Evolutionary conservation across 2,888 invertebrate species (phyloP).

Genomic region (Asteroscopus sphinx): DNA sequence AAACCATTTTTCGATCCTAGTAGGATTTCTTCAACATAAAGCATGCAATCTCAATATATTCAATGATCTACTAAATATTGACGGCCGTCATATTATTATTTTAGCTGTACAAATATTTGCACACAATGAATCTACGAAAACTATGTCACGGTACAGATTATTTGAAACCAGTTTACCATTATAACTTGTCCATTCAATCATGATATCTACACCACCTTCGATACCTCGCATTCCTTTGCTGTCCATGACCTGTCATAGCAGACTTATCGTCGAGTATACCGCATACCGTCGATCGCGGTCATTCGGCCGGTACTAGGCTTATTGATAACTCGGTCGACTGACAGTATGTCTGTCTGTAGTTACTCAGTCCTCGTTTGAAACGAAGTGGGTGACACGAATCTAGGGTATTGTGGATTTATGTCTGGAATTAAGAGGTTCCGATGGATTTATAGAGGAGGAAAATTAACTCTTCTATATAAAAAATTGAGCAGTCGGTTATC

Average conservation of each 20-base stretch:
- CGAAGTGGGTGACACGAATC: constrained; percentile 51
- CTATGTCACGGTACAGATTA: constrained; percentile 38
- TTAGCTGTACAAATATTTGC: constrained; percentile 28
- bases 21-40: too few relatives aligned
- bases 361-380: constrained; percentile 41
- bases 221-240: constrained; percentile 40
- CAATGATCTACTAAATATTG: constrained; percentile 2
- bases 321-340: constrained; percentile 54
- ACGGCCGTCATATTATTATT: too few relatives aligned
- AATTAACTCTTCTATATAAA: too few relatives aligned
- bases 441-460: constrained; percentile 27
- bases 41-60: background rate
- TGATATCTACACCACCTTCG: constrained; percentile 31
- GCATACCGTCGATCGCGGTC: constrained; percentile 40
- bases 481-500: too few relatives aligned
- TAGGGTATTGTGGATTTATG: constrained; percentile 30
- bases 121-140: constrained; percentile 14
- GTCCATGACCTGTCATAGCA: constrained; percentile 50
- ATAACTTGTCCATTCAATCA: constrained; percentile 31
- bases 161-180: constrained; percentile 50
- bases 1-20: too few relatives aligned
- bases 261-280: constrained; percentile 42
- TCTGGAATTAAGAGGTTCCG: constrained; percentile 4
- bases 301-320: constrained; percentile 41
- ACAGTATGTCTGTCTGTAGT: constrained; percentile 39